Base-by-base conservation (phyloP, 2,888 invertebrate genomes). In the Ochlodes sylvanus region DNA sequence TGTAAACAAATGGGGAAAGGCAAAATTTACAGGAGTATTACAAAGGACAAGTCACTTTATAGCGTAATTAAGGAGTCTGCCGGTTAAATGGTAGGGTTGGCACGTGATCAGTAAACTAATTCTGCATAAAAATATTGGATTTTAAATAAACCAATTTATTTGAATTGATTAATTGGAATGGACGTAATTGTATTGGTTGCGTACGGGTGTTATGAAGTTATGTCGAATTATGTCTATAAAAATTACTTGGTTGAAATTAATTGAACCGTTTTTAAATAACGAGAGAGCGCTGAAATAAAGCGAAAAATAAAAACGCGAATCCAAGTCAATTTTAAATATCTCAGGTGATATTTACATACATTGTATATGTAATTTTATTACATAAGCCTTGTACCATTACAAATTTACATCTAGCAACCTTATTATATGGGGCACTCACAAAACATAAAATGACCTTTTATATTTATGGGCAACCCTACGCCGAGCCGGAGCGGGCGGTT, bases 401-500 rank as follows among this genome's bases (percentile, higher is more conserved):
- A 50, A 50, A 19, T 50, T 50, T 19, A 50, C 12, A 50, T 10
- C 50, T 10, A 0, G 50, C 50, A 19, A 19, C 50, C 19, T 50
- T 50, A 10, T 38, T 38, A 7, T 19, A 19, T 17, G 19, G 19
- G 12, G 19, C 0, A 10, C 50, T 9, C 4, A 47, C 44, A 5
- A 9, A 19, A 50, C 50, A 19, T 50, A 50, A 50, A 50, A 50
- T 17, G 47, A 19, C 9, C 32, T 44, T 42, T 32, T 44, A 44
- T 60, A 60, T 42, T 27, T 63, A 50, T 19, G 19, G 54, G 21
- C 67, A 62, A 27, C 67, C 67, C 67, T 68, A 38, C 21, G 17
- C 6, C 7, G 12, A 4, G 27, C 7, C 56, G 0, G 62, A 15
- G 38, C 21, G 56, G 47, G 44, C 70, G 73, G 70, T 73, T 69